A percentile compares a stretch with the other conserved stretches of the same genome.
These are phyloP conservation scores for Notechis scutatus DNA, from an alignment of 2,113 vertebrate genomes.

Conservation along the genomic window DNA sequence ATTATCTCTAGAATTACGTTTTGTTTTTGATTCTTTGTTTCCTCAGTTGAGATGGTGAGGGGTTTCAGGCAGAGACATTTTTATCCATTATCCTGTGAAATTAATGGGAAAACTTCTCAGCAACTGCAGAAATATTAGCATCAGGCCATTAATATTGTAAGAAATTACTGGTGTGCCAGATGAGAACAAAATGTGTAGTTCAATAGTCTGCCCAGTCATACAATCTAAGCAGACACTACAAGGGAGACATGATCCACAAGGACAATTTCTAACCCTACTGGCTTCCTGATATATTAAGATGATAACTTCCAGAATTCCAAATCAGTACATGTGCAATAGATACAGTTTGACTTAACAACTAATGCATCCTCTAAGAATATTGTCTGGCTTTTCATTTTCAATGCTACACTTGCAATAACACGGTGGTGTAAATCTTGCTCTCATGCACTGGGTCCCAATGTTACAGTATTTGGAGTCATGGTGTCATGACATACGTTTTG, in stretches of 20 bases:
- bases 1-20: background rate
- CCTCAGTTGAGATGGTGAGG: conserved; percentile 10
- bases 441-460: background rate
- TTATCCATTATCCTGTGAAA: background rate
- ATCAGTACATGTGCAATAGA: background rate
- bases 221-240: background rate
- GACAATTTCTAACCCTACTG: background rate
- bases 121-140: background rate
- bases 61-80: conserved; percentile 14
- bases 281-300: background rate
- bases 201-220: background rate
- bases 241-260: background rate
- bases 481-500: background rate
- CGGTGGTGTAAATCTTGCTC: background rate
- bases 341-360: background rate
- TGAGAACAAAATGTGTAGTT: background rate
- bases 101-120: background rate
- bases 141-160: background rate
- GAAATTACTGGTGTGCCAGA: background rate
- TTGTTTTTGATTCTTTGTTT: conserved; percentile 30
- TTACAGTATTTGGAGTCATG: background rate
- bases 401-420: background rate
- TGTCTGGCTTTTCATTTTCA: background rate
- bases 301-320: background rate
- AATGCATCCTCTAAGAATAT: background rate